Conservation (phyloP, 2,797 vertebrate species). For the Ctenopoma multispine region DNA sequence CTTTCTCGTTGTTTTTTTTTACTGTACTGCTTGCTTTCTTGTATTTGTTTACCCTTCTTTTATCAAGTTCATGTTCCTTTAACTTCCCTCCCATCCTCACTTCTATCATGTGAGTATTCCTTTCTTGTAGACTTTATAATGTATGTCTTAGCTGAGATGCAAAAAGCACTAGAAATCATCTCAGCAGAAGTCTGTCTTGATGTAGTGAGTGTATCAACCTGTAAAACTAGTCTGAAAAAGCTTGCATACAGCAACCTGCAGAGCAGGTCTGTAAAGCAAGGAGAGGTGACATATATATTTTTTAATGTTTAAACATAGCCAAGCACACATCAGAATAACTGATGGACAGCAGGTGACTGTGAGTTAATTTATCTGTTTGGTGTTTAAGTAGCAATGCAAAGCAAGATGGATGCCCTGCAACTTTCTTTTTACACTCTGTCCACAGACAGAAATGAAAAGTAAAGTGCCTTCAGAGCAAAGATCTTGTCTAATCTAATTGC, state of each 20-base stretch:
- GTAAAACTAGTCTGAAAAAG: constrained; percentile 50
- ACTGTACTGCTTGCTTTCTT: constrained; percentile 12
- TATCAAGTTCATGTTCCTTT: neutral
- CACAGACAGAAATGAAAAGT: constrained; percentile 51
- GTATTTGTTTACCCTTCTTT: neutral
- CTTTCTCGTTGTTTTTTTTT: constrained; percentile 13
- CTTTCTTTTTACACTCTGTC: constrained; percentile 44
- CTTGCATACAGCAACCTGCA: too few relatives aligned
- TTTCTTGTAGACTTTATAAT: constrained; percentile 3
- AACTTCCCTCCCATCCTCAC: constrained; percentile 1
- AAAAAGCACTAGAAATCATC: constrained; percentile 43
- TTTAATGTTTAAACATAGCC: constrained; percentile 60
- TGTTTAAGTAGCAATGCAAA: constrained; percentile 46
- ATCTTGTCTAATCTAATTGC: constrained; percentile 53
- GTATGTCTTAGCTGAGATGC: constrained; percentile 22
- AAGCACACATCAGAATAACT: constrained; percentile 51
- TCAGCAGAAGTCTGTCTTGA: constrained; percentile 12
- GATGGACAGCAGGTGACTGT: neutral
- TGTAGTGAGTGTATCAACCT: constrained; percentile 48
- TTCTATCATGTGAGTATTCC: neutral
- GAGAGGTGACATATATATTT: constrained; percentile 61
- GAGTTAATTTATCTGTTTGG: constrained; percentile 31
- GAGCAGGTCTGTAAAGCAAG: constrained; percentile 38
- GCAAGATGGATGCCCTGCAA: constrained; percentile 60
- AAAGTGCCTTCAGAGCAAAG: constrained; percentile 47